Conservation (phyloP, 2,113 vertebrate genomes). For the Hypocryptadius cinnamomeus region DNA sequence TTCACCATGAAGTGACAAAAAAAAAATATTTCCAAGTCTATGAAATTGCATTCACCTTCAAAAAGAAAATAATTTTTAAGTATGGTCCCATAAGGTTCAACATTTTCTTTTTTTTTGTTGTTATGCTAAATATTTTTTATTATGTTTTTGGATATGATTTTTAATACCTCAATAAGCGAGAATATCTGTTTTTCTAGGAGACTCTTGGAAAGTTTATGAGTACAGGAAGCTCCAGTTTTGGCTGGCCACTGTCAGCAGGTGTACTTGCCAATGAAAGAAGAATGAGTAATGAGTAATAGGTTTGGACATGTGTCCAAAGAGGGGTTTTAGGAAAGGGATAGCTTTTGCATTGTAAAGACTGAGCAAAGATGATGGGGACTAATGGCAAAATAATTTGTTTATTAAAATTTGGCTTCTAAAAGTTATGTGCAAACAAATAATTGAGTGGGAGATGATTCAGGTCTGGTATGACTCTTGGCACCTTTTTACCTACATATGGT, state of each 20-base stretch:
- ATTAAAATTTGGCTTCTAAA: conserved; percentile 12
- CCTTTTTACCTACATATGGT: conserved; percentile 41
- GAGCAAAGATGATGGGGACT: neutral
- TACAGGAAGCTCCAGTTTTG: neutral
- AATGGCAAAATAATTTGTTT: neutral
- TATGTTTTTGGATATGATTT: neutral
- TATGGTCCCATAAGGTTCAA: neutral
- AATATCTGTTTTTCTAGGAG: neutral
- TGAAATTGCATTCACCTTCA: neutral
- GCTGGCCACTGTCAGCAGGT: neutral
- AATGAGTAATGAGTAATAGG: neutral
- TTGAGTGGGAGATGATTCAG: neutral
- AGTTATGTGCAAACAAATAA: neutral
- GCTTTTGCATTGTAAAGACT: neutral
- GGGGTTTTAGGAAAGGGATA: neutral
- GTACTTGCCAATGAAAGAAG: neutral
- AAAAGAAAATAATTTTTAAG: neutral
- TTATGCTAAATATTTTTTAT: neutral
- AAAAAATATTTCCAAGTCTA: neutral
- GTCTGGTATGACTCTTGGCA: conserved; percentile 15
- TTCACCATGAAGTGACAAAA: neutral
- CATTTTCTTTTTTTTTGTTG: neutral
- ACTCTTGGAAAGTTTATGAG: neutral
- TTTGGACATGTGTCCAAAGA: neutral
- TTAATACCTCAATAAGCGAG: neutral